phyloP scores from a whole-genome alignment of 2,888 invertebrate species.

The Neelides folsomi region DNA sequence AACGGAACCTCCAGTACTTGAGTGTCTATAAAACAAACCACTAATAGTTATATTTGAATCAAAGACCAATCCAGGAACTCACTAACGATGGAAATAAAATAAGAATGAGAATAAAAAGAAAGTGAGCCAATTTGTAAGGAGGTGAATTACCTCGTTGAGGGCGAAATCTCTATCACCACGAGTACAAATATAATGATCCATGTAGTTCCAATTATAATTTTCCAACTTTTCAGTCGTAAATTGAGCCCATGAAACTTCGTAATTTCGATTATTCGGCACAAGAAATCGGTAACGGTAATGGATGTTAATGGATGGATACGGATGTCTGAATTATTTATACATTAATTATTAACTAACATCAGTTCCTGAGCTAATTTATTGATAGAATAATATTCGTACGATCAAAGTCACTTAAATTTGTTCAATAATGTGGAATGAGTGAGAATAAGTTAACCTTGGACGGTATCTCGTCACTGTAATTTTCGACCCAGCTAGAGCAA shows the following conservation, averaged over 20 bases:
- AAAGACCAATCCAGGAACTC: too few relatives aligned
- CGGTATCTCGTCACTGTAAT: conserved; percentile 86
- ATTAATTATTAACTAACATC: too few relatives aligned
- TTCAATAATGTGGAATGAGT: too few relatives aligned
- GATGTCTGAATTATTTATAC: conserved; percentile 57
- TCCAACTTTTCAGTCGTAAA: conserved; percentile 90
- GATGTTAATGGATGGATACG: conserved; percentile 81
- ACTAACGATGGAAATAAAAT: too few relatives aligned
- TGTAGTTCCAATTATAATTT: conserved; percentile 93
- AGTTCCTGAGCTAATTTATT: too few relatives aligned
- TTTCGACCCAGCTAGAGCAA: conserved; percentile 70
- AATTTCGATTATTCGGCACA: conserved; percentile 80
- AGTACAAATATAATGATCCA: conserved; percentile 93
- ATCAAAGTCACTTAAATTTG: too few relatives aligned
- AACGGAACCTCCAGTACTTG: conserved; percentile 83
- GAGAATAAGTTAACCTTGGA: conserved; percentile 53
- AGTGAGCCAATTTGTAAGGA: too few relatives aligned
- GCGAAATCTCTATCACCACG: conserved; percentile 83
- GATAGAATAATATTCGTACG: too few relatives aligned
- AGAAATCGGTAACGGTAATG: conserved; percentile 84
- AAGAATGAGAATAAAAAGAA: too few relatives aligned
- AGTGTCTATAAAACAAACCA: conserved; percentile 47
- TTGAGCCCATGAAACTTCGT: conserved; percentile 86
- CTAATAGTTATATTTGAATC: neutral
- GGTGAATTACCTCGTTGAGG: conserved; percentile 61